Conservation (phyloP, 2,797 vertebrate genomes). For the Eupleurogrammus muticus region DNA sequence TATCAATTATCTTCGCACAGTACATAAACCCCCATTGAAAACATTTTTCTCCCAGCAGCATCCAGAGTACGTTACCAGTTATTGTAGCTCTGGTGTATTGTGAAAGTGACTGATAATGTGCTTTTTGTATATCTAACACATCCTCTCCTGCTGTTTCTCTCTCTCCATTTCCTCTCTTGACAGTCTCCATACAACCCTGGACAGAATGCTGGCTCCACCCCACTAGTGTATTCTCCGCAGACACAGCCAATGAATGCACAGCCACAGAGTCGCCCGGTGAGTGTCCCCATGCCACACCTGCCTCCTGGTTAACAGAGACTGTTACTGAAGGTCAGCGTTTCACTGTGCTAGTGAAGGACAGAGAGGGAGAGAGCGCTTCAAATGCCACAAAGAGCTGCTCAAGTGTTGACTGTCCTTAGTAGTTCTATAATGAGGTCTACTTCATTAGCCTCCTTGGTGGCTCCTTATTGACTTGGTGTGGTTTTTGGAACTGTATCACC, state of each 20-base stretch:
- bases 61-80: slow-evolving; percentile 7
- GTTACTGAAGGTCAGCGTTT: slow-evolving; percentile 2
- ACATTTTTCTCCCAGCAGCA: slow-evolving; percentile 38
- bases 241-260: slow-evolving; percentile 96
- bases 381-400: not conserved
- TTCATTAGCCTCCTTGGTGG: slow-evolving; percentile 8
- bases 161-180: slow-evolving; percentile 34
- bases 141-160: slow-evolving; percentile 22
- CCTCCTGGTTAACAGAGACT: slow-evolving; percentile 21
- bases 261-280: slow-evolving; percentile 96
- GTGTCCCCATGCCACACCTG: slow-evolving; percentile 57
- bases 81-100: slow-evolving; percentile 15
- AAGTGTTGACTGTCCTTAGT: slow-evolving; percentile 25
- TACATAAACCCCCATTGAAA: slow-evolving; percentile 37
- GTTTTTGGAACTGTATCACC: not conserved
- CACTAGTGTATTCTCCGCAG: slow-evolving; percentile 93
- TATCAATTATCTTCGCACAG: slow-evolving; percentile 47
- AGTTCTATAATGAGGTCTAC: slow-evolving; percentile 24
- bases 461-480: slow-evolving; percentile 4
- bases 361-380: not conserved
- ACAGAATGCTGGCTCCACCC: slow-evolving; percentile 93
- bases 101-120: slow-evolving; percentile 14
- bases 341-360: not conserved
- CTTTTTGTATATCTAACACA: slow-evolving; percentile 14
- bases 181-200: slow-evolving; percentile 95